phyloP scores from a whole-genome alignment of 2,888 invertebrate genomes.

The Drosophila buzzatii region DNA sequence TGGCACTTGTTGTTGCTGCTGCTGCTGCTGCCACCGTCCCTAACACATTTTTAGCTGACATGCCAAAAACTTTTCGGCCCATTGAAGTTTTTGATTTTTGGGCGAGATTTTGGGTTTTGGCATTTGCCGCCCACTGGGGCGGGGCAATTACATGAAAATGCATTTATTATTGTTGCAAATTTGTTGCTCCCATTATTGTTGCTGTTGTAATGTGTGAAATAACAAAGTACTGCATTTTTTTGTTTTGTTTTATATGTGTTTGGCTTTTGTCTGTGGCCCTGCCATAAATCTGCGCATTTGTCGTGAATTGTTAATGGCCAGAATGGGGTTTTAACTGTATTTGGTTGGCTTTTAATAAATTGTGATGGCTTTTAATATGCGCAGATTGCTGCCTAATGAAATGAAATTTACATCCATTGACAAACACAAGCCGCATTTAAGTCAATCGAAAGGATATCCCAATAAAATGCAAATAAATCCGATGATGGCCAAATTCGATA shows the following conservation, averaged over 20 bases:
- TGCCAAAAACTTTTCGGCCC: constrained; percentile 65
- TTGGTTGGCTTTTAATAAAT: constrained; percentile 30
- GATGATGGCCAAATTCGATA: neutral
- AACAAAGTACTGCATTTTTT: constrained; percentile 15
- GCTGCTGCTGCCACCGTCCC: constrained; percentile 9
- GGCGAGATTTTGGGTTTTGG: constrained; percentile 19
- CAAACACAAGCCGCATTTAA: constrained; percentile 20
- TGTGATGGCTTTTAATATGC: constrained; percentile 40
- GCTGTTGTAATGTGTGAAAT: constrained; percentile 37
- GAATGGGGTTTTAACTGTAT: constrained; percentile 32
- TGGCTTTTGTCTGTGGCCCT: constrained; percentile 31
- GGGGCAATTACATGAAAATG: constrained; percentile 68
- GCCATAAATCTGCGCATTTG: constrained; percentile 35
- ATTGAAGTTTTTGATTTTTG: constrained; percentile 70
- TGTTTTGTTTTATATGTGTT: neutral
- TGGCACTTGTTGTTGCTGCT: constrained; percentile 35
- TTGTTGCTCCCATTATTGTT: constrained; percentile 30
- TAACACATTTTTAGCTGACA: constrained; percentile 67
- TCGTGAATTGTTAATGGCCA: constrained; percentile 37
- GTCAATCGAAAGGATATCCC: constrained; percentile 4
- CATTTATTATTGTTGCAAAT: constrained; percentile 64
- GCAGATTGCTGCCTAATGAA: constrained; percentile 26
- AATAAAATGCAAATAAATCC: constrained; percentile 1
- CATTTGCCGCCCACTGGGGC: constrained; percentile 6
- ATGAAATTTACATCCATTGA: constrained; percentile 23